These are phyloP conservation scores for Drosophila birchii DNA, from an alignment of 2,888 invertebrate species.

Conservation along the genomic window DNA sequence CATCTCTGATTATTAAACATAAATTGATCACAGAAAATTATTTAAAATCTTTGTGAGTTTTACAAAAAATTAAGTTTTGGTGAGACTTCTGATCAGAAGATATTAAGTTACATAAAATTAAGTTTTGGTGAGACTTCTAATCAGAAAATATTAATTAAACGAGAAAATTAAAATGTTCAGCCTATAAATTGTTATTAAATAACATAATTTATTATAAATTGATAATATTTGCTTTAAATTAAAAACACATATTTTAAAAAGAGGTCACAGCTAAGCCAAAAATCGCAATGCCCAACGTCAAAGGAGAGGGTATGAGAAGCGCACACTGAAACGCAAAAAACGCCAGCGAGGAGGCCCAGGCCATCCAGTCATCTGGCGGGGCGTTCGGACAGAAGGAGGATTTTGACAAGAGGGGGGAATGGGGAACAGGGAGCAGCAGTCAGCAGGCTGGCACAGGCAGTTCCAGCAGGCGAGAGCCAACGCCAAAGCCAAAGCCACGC, in stretches of 20 bases:
- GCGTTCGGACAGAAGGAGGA: background rate
- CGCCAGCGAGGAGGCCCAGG: conserved; percentile 60
- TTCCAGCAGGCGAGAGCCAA: conserved; percentile 51
- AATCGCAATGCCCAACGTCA: background rate
- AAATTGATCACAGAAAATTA: too few species aligned
- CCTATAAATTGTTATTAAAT: too few species aligned
- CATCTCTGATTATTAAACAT: too few species aligned
- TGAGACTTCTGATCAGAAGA: too few species aligned
- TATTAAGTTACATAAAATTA: too few species aligned
- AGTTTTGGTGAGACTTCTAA: too few species aligned
- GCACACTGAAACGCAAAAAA: conserved; percentile 72
- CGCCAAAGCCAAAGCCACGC: conserved; percentile 71
- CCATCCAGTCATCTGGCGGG: conserved; percentile 8
- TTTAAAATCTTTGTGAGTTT: too few species aligned
- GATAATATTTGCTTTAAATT: background rate
- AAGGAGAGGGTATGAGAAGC: conserved; percentile 30
- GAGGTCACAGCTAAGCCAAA: background rate
- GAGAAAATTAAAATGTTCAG: too few species aligned
- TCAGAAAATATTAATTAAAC: too few species aligned
- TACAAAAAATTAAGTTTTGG: too few species aligned
- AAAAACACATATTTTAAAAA: too few species aligned
- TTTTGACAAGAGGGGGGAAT: background rate
- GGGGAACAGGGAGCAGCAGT: conserved; percentile 18
- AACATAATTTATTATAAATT: too few species aligned
- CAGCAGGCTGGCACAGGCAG: conserved; percentile 52